These are phyloP conservation scores for Hoplodrina ambigua DNA, from an alignment of 2,888 invertebrate genomes.

Conservation along the genomic window DNA sequence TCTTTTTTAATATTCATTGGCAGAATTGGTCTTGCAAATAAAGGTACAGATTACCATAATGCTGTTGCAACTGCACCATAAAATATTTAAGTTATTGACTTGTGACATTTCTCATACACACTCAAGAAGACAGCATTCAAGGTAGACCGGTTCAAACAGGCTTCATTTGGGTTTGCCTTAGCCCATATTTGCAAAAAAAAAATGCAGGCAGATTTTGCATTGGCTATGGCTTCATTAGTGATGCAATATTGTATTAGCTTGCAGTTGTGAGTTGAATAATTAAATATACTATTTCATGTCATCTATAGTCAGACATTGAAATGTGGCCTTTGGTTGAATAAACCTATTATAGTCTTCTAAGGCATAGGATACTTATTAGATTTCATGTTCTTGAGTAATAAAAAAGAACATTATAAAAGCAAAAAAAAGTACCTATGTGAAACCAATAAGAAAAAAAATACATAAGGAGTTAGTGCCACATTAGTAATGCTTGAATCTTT, in stretches of 20 bases:
- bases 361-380: not conserved
- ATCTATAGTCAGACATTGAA: not conserved
- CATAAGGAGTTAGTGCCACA: not conserved
- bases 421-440: not conserved
- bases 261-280: constrained; percentile 1
- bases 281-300: not conserved
- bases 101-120: constrained; percentile 38
- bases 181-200: constrained; percentile 7
- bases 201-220: constrained; percentile 7
- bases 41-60: not conserved
- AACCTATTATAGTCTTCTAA: not conserved
- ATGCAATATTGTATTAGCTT: constrained; percentile 11
- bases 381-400: not conserved
- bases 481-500: not conserved
- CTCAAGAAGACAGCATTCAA: constrained; percentile 42
- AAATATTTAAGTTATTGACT: constrained; percentile 30
- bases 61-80: constrained; percentile 21
- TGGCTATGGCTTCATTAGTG: constrained; percentile 18
- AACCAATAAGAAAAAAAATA: constrained; percentile 2
- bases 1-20: too few species aligned
- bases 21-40: not conserved
- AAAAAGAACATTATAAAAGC: not conserved
- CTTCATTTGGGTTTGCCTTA: constrained; percentile 18
- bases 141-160: constrained; percentile 28
- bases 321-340: not conserved